These are phyloP conservation scores for Narcine bancroftii DNA, from an alignment of 2,113 vertebrate species.

Conservation along the genomic window DNA sequence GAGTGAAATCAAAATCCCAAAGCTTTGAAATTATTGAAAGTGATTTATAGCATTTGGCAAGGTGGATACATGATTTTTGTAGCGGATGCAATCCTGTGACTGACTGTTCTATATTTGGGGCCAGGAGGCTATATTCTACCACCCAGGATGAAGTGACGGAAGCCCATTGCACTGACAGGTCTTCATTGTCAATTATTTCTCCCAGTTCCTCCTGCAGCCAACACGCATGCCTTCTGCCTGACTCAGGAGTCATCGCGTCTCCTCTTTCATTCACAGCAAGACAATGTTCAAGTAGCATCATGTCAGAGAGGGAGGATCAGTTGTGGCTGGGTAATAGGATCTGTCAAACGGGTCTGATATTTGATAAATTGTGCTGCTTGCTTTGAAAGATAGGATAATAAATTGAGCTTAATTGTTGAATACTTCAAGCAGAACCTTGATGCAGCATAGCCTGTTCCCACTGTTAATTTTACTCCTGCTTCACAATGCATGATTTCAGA, in stretches of 20 bases:
- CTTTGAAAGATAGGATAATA: slow-evolving; percentile 47
- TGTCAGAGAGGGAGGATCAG: slow-evolving; percentile 55
- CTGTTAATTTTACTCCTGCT: background rate
- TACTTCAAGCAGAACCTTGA: background rate
- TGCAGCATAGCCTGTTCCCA: background rate
- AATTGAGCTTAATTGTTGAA: slow-evolving; percentile 50
- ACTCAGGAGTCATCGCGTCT: slow-evolving; percentile 39
- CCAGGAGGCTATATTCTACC: slow-evolving; percentile 54
- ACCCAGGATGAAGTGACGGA: slow-evolving; percentile 50
- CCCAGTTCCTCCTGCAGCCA: slow-evolving; percentile 39
- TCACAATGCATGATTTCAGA: background rate
- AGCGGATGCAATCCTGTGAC: slow-evolving; percentile 47
- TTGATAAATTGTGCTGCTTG: slow-evolving; percentile 38
- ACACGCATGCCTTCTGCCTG: slow-evolving; percentile 39
- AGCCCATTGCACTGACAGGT: slow-evolving; percentile 46
- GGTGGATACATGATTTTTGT: background rate
- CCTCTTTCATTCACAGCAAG: slow-evolving; percentile 40
- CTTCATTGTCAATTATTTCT: slow-evolving; percentile 46
- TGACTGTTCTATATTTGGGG: slow-evolving; percentile 62
- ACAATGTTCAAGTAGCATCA: slow-evolving; percentile 55
- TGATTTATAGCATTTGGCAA: slow-evolving; percentile 29
- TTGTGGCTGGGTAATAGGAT: slow-evolving; percentile 53
- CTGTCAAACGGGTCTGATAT: slow-evolving; percentile 49
- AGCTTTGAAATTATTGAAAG: background rate
- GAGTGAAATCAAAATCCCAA: background rate